Conservation (phyloP, 2,113 vertebrate species). For the Rostratula benghalensis region DNA sequence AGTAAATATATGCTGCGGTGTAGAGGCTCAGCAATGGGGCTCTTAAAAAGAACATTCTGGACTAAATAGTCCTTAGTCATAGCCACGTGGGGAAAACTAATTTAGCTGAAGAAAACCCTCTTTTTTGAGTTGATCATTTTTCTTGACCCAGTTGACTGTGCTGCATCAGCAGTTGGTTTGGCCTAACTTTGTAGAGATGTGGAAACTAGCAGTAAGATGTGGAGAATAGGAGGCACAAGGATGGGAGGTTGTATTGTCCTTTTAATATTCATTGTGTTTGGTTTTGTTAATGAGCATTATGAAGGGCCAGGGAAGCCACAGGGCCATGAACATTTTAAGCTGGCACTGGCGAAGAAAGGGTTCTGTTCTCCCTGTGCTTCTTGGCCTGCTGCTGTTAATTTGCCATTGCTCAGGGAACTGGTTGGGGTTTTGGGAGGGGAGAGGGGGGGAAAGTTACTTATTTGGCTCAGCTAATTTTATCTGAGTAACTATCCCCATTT, state of each 20-base stretch:
- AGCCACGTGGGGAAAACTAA: not conserved
- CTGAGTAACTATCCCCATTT: not conserved
- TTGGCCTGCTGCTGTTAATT: not conserved
- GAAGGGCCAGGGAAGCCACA: not conserved
- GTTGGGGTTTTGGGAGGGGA: not conserved
- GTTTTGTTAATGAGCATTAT: not conserved
- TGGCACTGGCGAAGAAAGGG: not conserved
- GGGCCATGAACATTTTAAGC: not conserved
- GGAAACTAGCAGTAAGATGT: not conserved
- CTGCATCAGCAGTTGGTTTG: not conserved
- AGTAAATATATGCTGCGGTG: fast-evolving
- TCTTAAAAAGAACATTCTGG: not conserved
- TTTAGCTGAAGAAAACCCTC: not conserved
- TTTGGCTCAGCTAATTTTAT: not conserved
- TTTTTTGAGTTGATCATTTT: not conserved
- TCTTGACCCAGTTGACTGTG: not conserved
- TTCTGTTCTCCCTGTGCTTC: not conserved
- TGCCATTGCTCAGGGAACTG: not conserved
- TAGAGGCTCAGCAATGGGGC: not conserved
- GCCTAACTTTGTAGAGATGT: not conserved
- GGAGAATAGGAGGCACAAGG: not conserved
- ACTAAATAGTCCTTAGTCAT: not conserved
- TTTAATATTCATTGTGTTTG: not conserved
- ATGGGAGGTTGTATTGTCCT: not conserved
- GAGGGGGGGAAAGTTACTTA: not conserved